Conservation (phyloP, 2,888 invertebrate genomes). For the Xestia rhomboidea region DNA sequence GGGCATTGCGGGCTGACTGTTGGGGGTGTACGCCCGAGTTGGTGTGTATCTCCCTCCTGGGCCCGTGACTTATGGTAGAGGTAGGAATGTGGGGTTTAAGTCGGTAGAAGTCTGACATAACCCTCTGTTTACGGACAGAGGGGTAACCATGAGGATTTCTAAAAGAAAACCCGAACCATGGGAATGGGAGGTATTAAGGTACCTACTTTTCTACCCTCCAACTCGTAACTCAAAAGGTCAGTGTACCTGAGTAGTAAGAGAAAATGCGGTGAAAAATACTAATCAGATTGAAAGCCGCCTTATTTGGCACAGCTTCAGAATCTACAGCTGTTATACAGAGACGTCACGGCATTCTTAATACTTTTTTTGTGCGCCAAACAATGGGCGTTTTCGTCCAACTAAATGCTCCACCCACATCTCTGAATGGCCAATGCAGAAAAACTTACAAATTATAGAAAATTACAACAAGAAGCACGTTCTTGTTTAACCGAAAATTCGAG, state of each 20-base stretch:
- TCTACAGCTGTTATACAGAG: conserved; percentile 1
- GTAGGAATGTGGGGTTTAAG: neutral
- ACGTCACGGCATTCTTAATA: conserved; percentile 13
- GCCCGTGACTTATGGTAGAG: neutral
- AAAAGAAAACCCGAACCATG: neutral
- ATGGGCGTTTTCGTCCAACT: conserved; percentile 52
- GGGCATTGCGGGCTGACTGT: neutral
- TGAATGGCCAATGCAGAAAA: conserved; percentile 53
- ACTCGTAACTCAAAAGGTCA: neutral
- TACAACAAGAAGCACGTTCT: conserved; percentile 20
- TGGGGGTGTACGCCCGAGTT: neutral
- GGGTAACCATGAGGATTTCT: neutral
- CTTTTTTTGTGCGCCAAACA: conserved; percentile 59
- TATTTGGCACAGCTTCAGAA: conserved; percentile 21
- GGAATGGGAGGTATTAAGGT: no score
- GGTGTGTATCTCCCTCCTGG: neutral
- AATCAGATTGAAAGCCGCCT: neutral
- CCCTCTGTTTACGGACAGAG: neutral
- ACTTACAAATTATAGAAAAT: conserved; percentile 27
- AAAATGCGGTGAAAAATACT: neutral
- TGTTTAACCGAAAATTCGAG: conserved; percentile 11
- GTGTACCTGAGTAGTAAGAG: neutral
- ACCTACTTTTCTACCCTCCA: neutral
- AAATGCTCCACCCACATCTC: conserved; percentile 57
- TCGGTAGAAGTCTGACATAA: neutral